Evolutionary conservation across 1,140 invertebrate genomes (phyloP).

Genomic region (Pectinophora gossypiella): DNA sequence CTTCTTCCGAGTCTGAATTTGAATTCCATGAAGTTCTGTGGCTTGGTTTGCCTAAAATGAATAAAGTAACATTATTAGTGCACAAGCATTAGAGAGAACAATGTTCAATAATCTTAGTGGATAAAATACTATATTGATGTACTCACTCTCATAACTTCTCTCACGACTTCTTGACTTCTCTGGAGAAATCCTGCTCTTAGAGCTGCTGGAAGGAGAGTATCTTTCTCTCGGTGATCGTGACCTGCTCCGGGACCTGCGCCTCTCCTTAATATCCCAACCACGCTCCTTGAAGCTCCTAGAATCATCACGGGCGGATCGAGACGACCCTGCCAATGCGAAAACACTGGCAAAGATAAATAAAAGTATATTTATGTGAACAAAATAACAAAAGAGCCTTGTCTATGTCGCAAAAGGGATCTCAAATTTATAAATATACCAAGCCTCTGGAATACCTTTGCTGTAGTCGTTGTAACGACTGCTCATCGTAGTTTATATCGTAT

Average conservation of each 20-base stretch:
- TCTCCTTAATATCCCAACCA: slow-evolving; percentile 30
- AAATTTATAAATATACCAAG: slow-evolving; percentile 23
- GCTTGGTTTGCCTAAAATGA: not conserved
- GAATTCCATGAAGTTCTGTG: not conserved
- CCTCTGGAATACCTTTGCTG: slow-evolving; percentile 61
- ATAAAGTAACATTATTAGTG: not conserved
- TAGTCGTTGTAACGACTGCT: slow-evolving; percentile 41
- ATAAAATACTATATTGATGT: not conserved
- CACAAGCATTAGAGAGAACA: too few species aligned
- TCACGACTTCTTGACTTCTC: slow-evolving; percentile 24
- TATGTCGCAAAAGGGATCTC: not conserved
- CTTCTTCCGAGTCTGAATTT: slow-evolving; percentile 35
- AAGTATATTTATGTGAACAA: slow-evolving; percentile 32
- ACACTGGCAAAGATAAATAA: slow-evolving; percentile 75
- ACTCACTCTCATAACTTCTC: slow-evolving; percentile 25
- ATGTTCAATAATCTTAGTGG: too few species aligned
- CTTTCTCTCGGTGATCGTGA: slow-evolving; percentile 42
- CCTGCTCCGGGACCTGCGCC: slow-evolving; percentile 37
- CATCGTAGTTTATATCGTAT: slow-evolving; percentile 46
- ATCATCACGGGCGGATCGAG: slow-evolving; percentile 76
- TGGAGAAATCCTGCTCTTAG: slow-evolving; percentile 15
- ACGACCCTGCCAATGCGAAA: slow-evolving; percentile 75
- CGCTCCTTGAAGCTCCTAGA: slow-evolving; percentile 69
- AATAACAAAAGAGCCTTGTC: not conserved
- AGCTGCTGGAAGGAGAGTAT: slow-evolving; percentile 19